Base-by-base conservation (phyloP, 2,113 vertebrate genomes). In the Rhineura floridana region DNA sequence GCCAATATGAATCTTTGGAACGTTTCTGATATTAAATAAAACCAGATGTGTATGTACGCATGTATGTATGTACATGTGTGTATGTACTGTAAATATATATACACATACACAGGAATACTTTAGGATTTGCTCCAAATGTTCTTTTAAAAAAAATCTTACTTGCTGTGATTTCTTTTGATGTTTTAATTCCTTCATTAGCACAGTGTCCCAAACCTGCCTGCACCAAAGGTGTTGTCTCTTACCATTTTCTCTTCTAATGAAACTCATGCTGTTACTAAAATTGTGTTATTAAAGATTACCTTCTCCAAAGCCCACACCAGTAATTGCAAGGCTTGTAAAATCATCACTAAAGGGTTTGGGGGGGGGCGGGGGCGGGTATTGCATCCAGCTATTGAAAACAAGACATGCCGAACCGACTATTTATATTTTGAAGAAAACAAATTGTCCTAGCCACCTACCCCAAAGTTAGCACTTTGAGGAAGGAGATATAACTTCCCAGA, bases 111-210 rank as follows among this genome's bases (percentile, higher is more conserved):
- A 59, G 55, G 12, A 28, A 21, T 46, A 44, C 39, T 21, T 8
- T 52, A 79, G 46, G 46, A 79, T 52, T 59, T 69, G 39, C 1
- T 82, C 42, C 39, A n/a, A 39, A 80, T 33, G 4, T 50, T 52
- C 76, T 52, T 50, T 21, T 11, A 7, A 21, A 72, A 72, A 36
- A 42, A n/a, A n/a, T 36, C 78, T 80, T 80, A 48, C n/a, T 82
- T 62, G 3, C 42, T 75, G 86, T 36, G 33, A 87, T 87, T 82
- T 82, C 79, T 50, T 87, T 82, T 78, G 83, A 59, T 0, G 0
- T 88, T 78, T 92, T 92, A 72, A 81, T 88, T 93, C 94, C 52
- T 95, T 94, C 83, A 89, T 94, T 93, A 83, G 83, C 6, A 0
- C 82, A 87, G 0, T 85, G 7, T 88, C 10, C 69, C 81, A 81